A percentile compares a stretch with the other conserved stretches of the same genome.
phyloP scores from a whole-genome alignment of 2,888 invertebrate species.

The Euzetes globulus region DNA sequence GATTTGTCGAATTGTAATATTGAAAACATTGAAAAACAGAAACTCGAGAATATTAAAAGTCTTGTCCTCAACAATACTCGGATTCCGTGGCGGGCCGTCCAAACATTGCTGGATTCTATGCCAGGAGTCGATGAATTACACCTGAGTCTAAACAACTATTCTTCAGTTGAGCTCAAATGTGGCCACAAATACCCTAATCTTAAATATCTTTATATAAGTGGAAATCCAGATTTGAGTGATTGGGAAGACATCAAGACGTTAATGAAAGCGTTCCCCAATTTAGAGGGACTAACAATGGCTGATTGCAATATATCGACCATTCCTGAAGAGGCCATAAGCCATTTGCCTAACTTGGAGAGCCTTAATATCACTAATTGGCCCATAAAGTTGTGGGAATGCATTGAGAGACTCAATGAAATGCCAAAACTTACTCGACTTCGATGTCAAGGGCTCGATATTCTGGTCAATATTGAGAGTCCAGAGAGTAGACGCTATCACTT shows the following conservation, averaged over 20 bases:
- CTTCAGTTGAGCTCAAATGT: constrained; percentile 61
- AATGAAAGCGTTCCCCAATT: constrained; percentile 73
- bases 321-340: constrained; percentile 45
- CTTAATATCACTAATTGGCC: constrained; percentile 73
- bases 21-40: constrained; percentile 21
- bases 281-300: constrained; percentile 75
- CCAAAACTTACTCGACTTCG: constrained; percentile 73
- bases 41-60: constrained; percentile 37
- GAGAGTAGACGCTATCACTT: constrained; percentile 70
- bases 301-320: constrained; percentile 62
- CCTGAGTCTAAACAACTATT: constrained; percentile 80
- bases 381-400: constrained; percentile 76
- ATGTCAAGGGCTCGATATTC: constrained; percentile 63
- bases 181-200: constrained; percentile 58
- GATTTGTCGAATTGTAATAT: constrained; percentile 50
- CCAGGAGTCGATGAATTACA: constrained; percentile 62
- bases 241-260: constrained; percentile 77
- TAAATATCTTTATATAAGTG: constrained; percentile 74
- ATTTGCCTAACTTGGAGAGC: constrained; percentile 54
- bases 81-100: constrained; percentile 74
- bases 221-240: constrained; percentile 66
- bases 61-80: constrained; percentile 80
- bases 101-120: constrained; percentile 57
- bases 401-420: constrained; percentile 75
- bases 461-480: constrained; percentile 60